These are phyloP conservation scores for Salarias fasciatus DNA, from an alignment of 2,797 vertebrate genomes.

Conservation along the genomic window DNA sequence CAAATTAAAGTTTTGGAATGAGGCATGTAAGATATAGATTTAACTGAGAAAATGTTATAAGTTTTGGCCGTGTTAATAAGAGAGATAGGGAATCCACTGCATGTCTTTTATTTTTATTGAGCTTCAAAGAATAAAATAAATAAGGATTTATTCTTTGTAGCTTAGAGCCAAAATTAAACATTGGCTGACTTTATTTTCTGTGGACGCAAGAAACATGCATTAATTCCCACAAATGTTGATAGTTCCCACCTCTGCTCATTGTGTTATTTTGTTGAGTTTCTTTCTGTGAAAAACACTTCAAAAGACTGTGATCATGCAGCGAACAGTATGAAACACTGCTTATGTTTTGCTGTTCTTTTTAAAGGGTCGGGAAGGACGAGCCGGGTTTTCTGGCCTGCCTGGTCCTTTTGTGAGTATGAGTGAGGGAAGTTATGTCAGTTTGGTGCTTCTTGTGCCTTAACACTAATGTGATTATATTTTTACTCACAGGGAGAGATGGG, in stretches of 20 bases:
- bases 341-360: slow-evolving; percentile 12
- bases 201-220: no score
- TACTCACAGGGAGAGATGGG: slow-evolving; percentile 80
- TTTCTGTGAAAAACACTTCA: not conserved
- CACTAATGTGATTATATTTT: slow-evolving; percentile 10
- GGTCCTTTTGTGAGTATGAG: slow-evolving; percentile 78
- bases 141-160: no score
- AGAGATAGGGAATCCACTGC: no score
- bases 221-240: no score
- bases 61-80: no score
- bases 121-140: no score
- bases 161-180: no score
- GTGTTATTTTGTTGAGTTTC: not conserved
- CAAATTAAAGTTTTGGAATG: not conserved
- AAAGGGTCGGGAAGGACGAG: slow-evolving; percentile 78
- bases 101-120: no score
- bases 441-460: not conserved
- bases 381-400: slow-evolving; percentile 78
- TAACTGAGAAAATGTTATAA: no score
- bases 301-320: not conserved
- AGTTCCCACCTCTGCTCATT: no score
- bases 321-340: not conserved
- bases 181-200: no score
- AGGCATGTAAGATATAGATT: no score
- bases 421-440: not conserved